Evolutionary conservation across 2,888 invertebrate species (phyloP).

Genomic region (Epistrophe eligans): DNA sequence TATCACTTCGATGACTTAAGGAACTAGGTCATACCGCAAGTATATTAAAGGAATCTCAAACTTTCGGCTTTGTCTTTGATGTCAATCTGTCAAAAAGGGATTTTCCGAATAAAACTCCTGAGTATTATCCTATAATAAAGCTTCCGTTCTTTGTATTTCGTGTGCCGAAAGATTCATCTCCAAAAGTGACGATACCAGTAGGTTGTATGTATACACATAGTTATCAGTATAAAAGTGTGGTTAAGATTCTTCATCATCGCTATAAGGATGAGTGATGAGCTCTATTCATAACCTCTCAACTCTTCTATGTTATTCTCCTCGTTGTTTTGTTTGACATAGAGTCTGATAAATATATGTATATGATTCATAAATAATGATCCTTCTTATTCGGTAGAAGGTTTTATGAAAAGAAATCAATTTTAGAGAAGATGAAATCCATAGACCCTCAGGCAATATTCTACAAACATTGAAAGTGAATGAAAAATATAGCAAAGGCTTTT

Average conservation of each 20-base stretch:
- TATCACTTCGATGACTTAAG: slow-evolving; percentile 28
- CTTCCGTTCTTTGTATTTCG: slow-evolving; percentile 45
- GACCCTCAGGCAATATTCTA: slow-evolving; percentile 28
- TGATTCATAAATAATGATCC: slow-evolving; percentile 47
- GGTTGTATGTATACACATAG: not conserved
- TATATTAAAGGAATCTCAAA: slow-evolving; percentile 26
- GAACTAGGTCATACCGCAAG: slow-evolving; percentile 14
- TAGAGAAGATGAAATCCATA: slow-evolving; percentile 48
- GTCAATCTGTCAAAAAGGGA: slow-evolving; percentile 33
- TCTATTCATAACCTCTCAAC: slow-evolving; percentile 63
- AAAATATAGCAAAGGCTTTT: slow-evolving; percentile 18
- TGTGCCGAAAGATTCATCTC: slow-evolving; percentile 42
- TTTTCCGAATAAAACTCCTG: slow-evolving; percentile 23
- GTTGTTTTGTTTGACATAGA: slow-evolving; percentile 33
- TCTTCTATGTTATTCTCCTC: slow-evolving; percentile 28
- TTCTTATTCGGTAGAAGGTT: slow-evolving; percentile 4
- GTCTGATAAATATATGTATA: slow-evolving; percentile 4
- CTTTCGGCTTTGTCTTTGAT: slow-evolving; percentile 40
- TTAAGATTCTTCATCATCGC: not conserved
- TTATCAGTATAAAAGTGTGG: not conserved
- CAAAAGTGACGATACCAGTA: not conserved
- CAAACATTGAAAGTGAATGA: slow-evolving; percentile 48
- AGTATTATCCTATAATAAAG: slow-evolving; percentile 48
- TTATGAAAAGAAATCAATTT: slow-evolving; percentile 42
- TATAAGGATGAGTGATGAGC: slow-evolving; percentile 29